These are phyloP conservation scores for Drosophila niveifrons DNA, from an alignment of 2,888 invertebrate genomes.

Conservation along the genomic window DNA sequence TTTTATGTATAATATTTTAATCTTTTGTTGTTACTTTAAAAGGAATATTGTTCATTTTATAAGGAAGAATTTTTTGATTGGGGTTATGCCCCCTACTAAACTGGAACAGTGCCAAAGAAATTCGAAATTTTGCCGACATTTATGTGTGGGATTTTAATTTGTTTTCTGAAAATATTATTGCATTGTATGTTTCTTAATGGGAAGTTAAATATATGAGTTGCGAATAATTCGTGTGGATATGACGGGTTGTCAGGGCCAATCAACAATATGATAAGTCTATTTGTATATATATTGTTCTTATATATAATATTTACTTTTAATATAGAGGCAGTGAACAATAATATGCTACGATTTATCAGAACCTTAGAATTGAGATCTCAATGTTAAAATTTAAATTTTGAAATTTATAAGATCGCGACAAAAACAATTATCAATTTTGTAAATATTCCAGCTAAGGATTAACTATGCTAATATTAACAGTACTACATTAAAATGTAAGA, in stretches of 20 bases:
- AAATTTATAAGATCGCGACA: too few species aligned
- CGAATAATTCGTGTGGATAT: slow-evolving; percentile 9
- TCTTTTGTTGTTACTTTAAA: not conserved
- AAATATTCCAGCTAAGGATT: too few species aligned
- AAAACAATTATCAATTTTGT: too few species aligned
- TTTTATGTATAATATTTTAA: too few species aligned
- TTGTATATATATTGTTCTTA: not conserved
- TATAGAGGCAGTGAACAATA: not conserved
- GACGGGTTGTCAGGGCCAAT: slow-evolving; percentile 15
- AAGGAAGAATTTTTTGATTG: not conserved
- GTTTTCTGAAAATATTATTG: slow-evolving; percentile 36
- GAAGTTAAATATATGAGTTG: slow-evolving; percentile 45
- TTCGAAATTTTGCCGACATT: slow-evolving; percentile 38
- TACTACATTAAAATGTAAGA: too few species aligned
- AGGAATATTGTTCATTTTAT: not conserved
- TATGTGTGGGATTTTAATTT: slow-evolving; percentile 39
- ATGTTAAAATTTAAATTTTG: too few species aligned
- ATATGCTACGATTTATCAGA: too few species aligned
- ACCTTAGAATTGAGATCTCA: too few species aligned
- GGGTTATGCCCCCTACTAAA: slow-evolving; percentile 30
- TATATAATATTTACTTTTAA: not conserved
- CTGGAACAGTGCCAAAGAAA: slow-evolving; percentile 51
- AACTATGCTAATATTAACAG: too few species aligned
- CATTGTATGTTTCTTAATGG: slow-evolving; percentile 38
- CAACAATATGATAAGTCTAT: slow-evolving; percentile 14